phyloP scores from a whole-genome alignment of 2,113 vertebrate genomes.

The Peromyscus leucopus region DNA sequence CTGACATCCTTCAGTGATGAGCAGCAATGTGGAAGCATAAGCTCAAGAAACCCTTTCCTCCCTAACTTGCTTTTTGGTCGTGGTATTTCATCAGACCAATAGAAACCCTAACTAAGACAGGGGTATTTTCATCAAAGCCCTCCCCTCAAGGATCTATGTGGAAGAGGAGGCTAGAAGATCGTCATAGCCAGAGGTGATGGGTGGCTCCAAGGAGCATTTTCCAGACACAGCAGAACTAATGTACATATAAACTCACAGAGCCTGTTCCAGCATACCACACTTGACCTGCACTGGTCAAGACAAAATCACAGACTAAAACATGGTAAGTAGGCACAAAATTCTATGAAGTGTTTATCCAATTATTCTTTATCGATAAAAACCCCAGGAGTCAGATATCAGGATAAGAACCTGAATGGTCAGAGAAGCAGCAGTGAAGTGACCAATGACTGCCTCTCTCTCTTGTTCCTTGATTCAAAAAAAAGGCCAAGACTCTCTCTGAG shows the following conservation, averaged over 20 bases:
- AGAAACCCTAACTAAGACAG: background rate
- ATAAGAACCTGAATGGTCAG: background rate
- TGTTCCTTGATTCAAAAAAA: too few relatives aligned
- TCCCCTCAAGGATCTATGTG: background rate
- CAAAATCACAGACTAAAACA: background rate
- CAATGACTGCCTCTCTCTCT: background rate
- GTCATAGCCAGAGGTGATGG: background rate
- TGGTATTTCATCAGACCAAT: background rate
- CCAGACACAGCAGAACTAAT: background rate
- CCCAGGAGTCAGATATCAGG: background rate
- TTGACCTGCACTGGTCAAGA: background rate
- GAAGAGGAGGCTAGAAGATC: background rate
- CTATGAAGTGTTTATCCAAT: background rate
- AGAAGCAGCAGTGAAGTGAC: background rate
- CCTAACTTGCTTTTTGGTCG: background rate
- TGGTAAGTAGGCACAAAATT: background rate
- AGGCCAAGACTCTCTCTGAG: background rate
- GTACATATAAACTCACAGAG: background rate
- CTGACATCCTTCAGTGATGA: background rate
- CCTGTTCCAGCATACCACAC: background rate
- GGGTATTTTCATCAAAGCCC: background rate
- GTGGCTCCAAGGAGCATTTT: background rate
- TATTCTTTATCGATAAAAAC: background rate
- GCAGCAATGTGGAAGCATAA: background rate
- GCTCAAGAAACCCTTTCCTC: background rate